A percentile compares a stretch with the other conserved stretches of the same genome.
Evolutionary conservation across 1,140 invertebrate species (phyloP).

Genomic region (Chrysomallon squamiferum): DNA sequence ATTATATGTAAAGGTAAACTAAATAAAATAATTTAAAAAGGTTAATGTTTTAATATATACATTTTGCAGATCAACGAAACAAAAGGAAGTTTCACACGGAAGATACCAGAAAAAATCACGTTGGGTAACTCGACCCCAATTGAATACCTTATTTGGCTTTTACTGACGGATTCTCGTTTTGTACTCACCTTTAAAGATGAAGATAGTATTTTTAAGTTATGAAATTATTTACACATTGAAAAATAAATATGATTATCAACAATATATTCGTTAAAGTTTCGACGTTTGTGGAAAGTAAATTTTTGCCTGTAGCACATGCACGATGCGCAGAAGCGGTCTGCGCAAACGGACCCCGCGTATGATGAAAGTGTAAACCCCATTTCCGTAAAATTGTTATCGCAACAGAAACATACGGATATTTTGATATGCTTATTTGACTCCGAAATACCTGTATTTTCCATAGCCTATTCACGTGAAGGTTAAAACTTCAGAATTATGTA

Average conservation of each 20-base stretch:
- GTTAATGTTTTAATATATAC: no score
- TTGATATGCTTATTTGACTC: not conserved
- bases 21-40: no score
- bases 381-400: not conserved
- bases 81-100: not conserved
- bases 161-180: not conserved
- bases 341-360: constrained; percentile 14
- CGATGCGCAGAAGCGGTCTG: constrained; percentile 40
- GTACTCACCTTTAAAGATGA: constrained; percentile 30
- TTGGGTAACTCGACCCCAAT: no score
- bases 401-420: not conserved
- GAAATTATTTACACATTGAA: constrained; percentile 23
- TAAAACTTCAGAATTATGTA: no score
- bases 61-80: no score
- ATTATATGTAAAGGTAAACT: no score
- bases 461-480: no score
- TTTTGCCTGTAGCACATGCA: constrained; percentile 37
- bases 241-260: constrained; percentile 11
- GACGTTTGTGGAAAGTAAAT: not conserved
- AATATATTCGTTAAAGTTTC: not conserved
- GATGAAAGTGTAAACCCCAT: constrained; percentile 19
- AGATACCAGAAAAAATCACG: not conserved
- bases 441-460: no score
- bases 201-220: constrained; percentile 12
- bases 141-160: no score